These are phyloP conservation scores for Atrichornis clamosus DNA, from an alignment of 2,113 vertebrate genomes.

Conservation along the genomic window DNA sequence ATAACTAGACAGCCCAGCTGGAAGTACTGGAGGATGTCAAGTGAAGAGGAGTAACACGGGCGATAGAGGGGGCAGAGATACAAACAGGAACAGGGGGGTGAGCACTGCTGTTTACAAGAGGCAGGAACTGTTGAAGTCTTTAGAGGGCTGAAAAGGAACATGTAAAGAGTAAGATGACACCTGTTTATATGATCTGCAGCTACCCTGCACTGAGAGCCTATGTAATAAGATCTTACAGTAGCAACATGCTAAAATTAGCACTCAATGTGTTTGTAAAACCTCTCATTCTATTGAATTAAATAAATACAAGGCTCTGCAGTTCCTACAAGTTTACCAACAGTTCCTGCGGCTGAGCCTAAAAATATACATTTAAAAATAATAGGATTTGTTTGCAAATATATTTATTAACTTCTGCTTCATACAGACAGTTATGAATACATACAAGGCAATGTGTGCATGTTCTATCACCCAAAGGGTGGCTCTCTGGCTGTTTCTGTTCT, in stretches of 20 bases:
- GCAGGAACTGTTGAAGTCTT: background rate
- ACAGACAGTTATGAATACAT: background rate
- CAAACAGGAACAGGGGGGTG: background rate
- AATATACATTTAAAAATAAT: background rate
- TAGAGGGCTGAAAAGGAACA: background rate
- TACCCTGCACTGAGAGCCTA: background rate
- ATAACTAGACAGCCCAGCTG: background rate
- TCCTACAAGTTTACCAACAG: background rate
- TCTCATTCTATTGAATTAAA: background rate
- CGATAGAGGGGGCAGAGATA: background rate
- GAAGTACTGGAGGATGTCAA: background rate
- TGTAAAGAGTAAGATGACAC: background rate
- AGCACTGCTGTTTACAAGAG: background rate
- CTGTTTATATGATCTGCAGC: background rate
- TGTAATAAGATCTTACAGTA: conserved; percentile 8
- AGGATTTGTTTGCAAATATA: background rate
- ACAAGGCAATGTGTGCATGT: background rate
- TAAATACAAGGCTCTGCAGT: background rate
- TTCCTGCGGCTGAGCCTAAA: background rate
- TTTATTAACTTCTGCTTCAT: background rate
- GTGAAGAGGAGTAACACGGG: background rate
- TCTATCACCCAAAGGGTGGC: background rate
- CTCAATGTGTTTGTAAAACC: background rate
- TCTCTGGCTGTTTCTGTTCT: background rate
- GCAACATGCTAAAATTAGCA: conserved; percentile 33